Percentiles rank a stretch among this genome's conserved stretches.
Conservation (phyloP, 2,888 invertebrate species). For the Congeria kusceri region DNA sequence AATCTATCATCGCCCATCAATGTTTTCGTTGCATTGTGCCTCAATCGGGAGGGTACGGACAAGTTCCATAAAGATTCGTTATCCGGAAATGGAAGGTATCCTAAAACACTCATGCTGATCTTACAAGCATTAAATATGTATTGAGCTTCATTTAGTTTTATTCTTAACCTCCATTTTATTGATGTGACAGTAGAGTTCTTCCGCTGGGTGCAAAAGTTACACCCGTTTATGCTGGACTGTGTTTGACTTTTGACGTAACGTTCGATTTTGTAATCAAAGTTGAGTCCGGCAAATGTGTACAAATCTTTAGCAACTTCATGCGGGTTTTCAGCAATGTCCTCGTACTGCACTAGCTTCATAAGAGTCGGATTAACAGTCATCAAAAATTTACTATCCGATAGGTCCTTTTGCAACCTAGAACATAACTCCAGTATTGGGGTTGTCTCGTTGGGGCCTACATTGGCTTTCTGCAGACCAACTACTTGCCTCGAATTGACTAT, state of each 20-base stretch:
- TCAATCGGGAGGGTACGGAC: not conserved
- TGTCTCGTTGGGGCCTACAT: not conserved
- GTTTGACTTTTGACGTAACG: conserved; percentile 12
- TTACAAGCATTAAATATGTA: conserved; percentile 16
- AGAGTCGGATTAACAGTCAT: conserved; percentile 3
- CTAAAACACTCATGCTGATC: conserved; percentile 12
- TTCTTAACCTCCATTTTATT: conserved; percentile 4
- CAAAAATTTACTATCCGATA: conserved; percentile 8
- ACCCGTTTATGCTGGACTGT: conserved; percentile 6
- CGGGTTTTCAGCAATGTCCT: conserved; percentile 17
- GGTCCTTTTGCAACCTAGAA: not conserved
- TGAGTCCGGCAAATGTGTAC: conserved; percentile 20
- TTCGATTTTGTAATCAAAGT: conserved; percentile 22
- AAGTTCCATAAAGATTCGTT: not conserved
- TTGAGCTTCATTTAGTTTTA: not conserved
- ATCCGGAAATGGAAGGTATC: conserved; percentile 17
- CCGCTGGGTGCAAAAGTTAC: conserved; percentile 29
- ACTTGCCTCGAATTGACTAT: conserved; percentile 17
- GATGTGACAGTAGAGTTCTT: conserved; percentile 22
- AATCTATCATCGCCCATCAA: not conserved
- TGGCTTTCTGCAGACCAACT: not conserved
- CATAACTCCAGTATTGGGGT: conserved; percentile 2
- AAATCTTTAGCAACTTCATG: not conserved
- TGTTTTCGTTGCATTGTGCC: not conserved
- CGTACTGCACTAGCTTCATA: conserved; percentile 31